Evolutionary conservation across 2,888 invertebrate genomes (phyloP), one percentile per base, ranked within the genome.

Genomic region (Aspidiotus destructor): DNA sequence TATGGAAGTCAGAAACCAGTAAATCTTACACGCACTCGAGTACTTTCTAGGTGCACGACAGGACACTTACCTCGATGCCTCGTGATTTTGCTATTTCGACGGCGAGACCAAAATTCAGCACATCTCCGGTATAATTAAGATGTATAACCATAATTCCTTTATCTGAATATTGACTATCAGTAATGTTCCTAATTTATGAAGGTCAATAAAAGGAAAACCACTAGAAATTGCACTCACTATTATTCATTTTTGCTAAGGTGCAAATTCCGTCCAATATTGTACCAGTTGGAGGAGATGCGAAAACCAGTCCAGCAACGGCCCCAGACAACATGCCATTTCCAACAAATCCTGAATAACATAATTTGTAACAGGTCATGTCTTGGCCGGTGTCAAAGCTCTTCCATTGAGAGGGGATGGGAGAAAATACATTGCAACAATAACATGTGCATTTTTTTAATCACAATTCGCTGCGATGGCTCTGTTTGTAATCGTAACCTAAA

Each of bases 291-390:
- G 91, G 91, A 0, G 89, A 87, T 0, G 90, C 84, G 76, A 88
- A 91, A 55, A 91, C 82, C 0, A 85, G 82, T 0, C 91, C 91
- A 13, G 85, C 83, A 1, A 92, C 84, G 0, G 86, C 84, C 0
- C 86, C 90, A 16, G 87, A 86, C 72, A 93, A 77, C 86, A 92
- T 86, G 1, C 92, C 92, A 54, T 79, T 75, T 0, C 92, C 93
- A 42, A 93, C 86, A 74, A 85, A 87, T 64, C 89, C 88, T 86
- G 74, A 52, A 74, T 15, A 61, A 42, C 2, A 48, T 8, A 44
- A 17, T 5, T 44, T 44, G n/a, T 44, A 42, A 42, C 44, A 62
- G 2, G 2, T 13, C 42, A 41, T 15, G 8, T 9, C n/a, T 10
- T 15, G 28, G 28, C 28, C 28, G 5, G 1, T 28, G 28, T 5